Evolutionary conservation across 1,140 invertebrate species (phyloP), one percentile per base, ranked within the genome.

Genomic region (Macrobrachium nipponense): DNA sequence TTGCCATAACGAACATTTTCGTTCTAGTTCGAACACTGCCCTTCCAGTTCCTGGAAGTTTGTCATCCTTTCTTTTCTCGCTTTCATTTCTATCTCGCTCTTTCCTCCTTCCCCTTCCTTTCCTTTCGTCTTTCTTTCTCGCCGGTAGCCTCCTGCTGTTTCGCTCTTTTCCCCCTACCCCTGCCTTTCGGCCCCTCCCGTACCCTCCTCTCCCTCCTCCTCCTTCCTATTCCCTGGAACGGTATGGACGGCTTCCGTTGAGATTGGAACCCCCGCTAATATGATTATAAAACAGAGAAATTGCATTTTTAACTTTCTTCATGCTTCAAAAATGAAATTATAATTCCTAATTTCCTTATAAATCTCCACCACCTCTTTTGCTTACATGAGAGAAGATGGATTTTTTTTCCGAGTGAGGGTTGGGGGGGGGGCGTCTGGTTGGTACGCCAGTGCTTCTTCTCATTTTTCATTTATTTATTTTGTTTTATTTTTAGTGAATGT

Each of bases 301-400:
- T 86, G 84, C 84, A 86, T 86, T 80, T 86, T 86, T 86, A 86
- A 86, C 84, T 86, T 86, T 86, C 84, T 86, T 86, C 84, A 86
- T 86, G 84, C 77, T 86, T 73, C 84, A 61, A 75, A 86, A 86
- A 86, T 86, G 68, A 80, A 86, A 86, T 86, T 86, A 86, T 86
- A 80, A 86, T 86, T 86, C 84, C 79, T 86, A 86, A 86, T 86
- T 80, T 86, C 84, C 84, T 80, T 86, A 75, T 86, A 86, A 80
- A 86, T 85, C 82, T 79, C 64, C 43, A 68, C 75, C 75, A 80
- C 84, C 68, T 75, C 72, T 72, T 73, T 75, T 79, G 27, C 27
- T 36, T 36, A 36, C 27, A 36, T 36, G 27, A 36, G 27, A 36
- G 27, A 36, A 36, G 27, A 36, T 36, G 27, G 27, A 36, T 36